Percentiles rank a stretch among this genome's conserved stretches.
Evolutionary conservation across 2,113 vertebrate species (phyloP).

Genomic region (Crotophaga sulcirostris): DNA sequence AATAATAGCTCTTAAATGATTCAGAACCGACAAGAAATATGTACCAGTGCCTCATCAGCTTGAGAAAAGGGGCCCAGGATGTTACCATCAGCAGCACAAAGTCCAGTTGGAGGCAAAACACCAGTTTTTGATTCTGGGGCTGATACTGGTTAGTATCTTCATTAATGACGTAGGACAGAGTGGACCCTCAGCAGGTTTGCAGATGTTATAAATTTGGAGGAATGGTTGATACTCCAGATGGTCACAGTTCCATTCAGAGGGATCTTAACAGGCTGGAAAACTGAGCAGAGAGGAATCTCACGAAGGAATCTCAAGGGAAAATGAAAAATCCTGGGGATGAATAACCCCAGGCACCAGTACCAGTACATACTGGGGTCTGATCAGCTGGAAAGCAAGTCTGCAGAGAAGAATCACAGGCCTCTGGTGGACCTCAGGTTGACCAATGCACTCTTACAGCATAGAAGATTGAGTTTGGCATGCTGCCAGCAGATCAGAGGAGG

Average conservation of each 20-base stretch:
- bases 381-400: neutral
- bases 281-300: neutral
- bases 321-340: neutral
- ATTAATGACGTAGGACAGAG: neutral
- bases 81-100: neutral
- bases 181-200: neutral
- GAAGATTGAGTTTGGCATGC: neutral
- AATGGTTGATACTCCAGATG: neutral
- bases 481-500: neutral
- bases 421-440: neutral
- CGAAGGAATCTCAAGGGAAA: neutral
- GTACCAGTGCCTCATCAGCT: neutral
- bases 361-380: neutral
- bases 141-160: neutral
- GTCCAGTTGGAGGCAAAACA: neutral
- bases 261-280: neutral
- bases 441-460: fast-evolving
- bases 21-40: neutral
- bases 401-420: neutral
- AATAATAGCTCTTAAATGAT: neutral
- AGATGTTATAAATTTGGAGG: neutral
- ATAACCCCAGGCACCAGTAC: neutral
- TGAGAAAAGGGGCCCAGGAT: neutral
- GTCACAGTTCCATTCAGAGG: neutral
- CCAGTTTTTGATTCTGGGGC: neutral